Percentiles rank a stretch among this genome's conserved stretches.
These are phyloP conservation scores for Peromyscus melanophrys DNA, from an alignment of 2,797 vertebrate species.

Conservation along the genomic window DNA sequence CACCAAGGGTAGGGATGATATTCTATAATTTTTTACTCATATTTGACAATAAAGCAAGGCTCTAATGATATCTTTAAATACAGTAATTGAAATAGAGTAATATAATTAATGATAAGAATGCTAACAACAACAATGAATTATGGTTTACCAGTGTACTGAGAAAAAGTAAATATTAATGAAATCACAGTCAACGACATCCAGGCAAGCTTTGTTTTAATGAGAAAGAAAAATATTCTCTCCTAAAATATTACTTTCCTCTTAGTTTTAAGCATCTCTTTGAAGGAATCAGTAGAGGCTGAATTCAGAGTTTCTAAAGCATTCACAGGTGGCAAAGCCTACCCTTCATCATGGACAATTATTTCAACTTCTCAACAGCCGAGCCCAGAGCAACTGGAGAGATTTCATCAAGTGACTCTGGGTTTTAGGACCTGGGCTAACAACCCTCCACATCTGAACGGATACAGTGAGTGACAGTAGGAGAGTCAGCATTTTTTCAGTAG, in stretches of 20 bases:
- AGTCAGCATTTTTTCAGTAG: not conserved
- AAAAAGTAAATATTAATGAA: not conserved
- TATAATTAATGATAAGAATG: not conserved
- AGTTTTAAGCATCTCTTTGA: not conserved
- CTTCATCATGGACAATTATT: not conserved
- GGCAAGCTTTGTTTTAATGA: not conserved
- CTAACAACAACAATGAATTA: not conserved
- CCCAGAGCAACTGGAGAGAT: not conserved
- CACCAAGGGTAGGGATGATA: not conserved
- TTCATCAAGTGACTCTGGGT: not conserved
- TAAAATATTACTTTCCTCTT: not conserved
- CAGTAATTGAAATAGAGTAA: not conserved
- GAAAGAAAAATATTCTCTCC: not conserved
- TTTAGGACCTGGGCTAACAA: not conserved
- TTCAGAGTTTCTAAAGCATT: not conserved
- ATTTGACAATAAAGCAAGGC: not conserved
- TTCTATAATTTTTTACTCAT: not conserved
- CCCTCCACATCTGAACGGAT: not conserved
- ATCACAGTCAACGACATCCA: not conserved
- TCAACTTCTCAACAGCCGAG: not conserved
- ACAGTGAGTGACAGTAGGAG: not conserved
- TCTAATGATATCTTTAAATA: not conserved
- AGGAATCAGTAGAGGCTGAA: not conserved
- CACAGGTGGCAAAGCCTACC: fast-evolving
- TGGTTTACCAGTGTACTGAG: not conserved